Base-by-base conservation (phyloP, 2,888 invertebrate species). In the Lithophane socia region DNA sequence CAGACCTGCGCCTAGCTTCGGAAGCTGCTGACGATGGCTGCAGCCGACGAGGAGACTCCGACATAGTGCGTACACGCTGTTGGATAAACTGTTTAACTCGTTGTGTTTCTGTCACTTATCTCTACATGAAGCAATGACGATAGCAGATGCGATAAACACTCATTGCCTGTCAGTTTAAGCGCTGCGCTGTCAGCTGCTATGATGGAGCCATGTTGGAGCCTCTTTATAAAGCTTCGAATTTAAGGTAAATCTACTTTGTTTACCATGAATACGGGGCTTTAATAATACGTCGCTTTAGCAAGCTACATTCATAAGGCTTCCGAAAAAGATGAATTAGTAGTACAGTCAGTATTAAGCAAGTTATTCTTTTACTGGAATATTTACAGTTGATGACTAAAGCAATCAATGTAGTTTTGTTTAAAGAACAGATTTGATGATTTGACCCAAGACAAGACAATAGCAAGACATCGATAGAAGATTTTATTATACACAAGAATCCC, bases 21-120 rank as follows among this genome's bases (percentile, higher is more conserved):
- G 90, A 90, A 52, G 92, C 87, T 5, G 90, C 89, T 3, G 91
- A 82, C 0, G 93, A 89, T 0, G 95, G 94, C 72, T 92, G 94
- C 75, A 95, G 91, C 7, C 96, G 95, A 0, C 96, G 94, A 0
- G 96, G 96, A 61, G 94, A 94, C 89, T 96, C 96, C 79, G 96
- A 93, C 92, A 94, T 91, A 3, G 94, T 96, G 37, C 95, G 95
- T 12, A 94, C 94, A 37, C 96, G 94, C 94, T 96, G 90, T 83
- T 83, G 86, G 76, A 86, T 80, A 86, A 87, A 86, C 87, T 83
- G 73, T 81, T 82, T 79, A 69, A 83, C 77, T 83, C 69, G 88
- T 63, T 68, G 77, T 78, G 84, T 75, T 86, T 84, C 86, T 68
- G 79, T 79, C 56, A 65, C 49, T 73, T 18, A 47, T 66, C 52